Percentiles rank a stretch among this genome's conserved stretches.
phyloP scores from a whole-genome alignment of 2,888 invertebrate genomes.

The Ectobius pallidus region DNA sequence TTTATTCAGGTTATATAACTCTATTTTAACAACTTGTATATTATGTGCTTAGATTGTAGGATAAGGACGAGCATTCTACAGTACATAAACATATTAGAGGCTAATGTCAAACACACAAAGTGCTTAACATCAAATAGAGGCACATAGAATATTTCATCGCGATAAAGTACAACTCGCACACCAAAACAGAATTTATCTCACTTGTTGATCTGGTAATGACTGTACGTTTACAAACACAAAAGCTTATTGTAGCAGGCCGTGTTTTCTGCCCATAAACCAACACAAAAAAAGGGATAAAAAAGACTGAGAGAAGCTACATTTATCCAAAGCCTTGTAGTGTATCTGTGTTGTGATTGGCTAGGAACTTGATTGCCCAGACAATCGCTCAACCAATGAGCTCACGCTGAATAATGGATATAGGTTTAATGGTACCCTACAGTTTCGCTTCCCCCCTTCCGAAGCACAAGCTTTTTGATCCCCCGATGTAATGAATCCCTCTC shows the following conservation, averaged over 20 bases:
- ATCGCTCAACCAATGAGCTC: slow-evolving; percentile 31
- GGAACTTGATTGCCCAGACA: slow-evolving; percentile 31
- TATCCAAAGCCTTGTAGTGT: slow-evolving; percentile 2
- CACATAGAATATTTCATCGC: neutral
- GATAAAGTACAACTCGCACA: neutral
- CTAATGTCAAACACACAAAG: too few relatives aligned
- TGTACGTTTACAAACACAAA: slow-evolving; percentile 8
- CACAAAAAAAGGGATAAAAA: neutral
- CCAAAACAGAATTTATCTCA: slow-evolving; percentile 1
- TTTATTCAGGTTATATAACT: too few relatives aligned
- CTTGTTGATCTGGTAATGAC: neutral
- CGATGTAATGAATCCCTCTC: slow-evolving; percentile 18
- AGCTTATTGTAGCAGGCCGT: neutral
- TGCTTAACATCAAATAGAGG: too few relatives aligned
- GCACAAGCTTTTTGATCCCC: neutral
- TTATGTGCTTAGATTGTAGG: too few relatives aligned
- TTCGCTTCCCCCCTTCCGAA: neutral
- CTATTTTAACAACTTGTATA: too few relatives aligned
- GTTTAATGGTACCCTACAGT: slow-evolving; percentile 32
- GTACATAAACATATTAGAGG: too few relatives aligned
- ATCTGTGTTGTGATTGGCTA: slow-evolving; percentile 29
- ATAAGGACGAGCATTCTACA: too few relatives aligned
- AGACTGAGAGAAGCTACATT: slow-evolving; percentile 6
- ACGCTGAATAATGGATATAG: slow-evolving; percentile 29
- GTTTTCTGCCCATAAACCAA: slow-evolving; percentile 5